Percentiles rank a stretch among this genome's conserved stretches.
phyloP scores from a whole-genome alignment of 2,888 invertebrate species.

The Leptarthrus brevirostris region DNA sequence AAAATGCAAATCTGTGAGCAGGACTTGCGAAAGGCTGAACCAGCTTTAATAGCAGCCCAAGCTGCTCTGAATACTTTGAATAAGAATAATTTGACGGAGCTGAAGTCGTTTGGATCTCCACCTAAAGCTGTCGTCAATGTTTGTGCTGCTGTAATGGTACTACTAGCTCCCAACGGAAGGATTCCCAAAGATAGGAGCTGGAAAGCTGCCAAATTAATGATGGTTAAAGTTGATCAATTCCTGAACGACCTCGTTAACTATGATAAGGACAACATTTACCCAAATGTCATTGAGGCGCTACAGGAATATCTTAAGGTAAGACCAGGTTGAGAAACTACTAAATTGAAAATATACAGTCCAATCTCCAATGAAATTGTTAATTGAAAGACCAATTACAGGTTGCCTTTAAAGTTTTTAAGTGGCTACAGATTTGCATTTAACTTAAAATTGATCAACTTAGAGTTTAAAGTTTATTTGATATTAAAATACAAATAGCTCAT shows the following conservation, averaged over 20 bases:
- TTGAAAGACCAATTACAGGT: no score
- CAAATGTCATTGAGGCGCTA: slow-evolving; percentile 84
- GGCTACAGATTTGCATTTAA: no score
- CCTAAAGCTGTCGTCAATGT: slow-evolving; percentile 91
- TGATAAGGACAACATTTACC: slow-evolving; percentile 93
- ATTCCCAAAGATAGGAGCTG: slow-evolving; percentile 92
- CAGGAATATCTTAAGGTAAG: slow-evolving; percentile 66
- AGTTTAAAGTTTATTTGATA: no score
- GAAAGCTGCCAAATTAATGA: slow-evolving; percentile 92
- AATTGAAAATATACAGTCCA: no score
- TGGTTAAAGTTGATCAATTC: slow-evolving; percentile 92
- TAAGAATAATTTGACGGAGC: slow-evolving; percentile 92
- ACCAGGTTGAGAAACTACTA: no score
- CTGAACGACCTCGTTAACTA: slow-evolving; percentile 85
- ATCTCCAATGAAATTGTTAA: no score
- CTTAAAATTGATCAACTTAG: no score
- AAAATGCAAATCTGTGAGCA: slow-evolving; percentile 89
- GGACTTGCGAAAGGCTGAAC: slow-evolving; percentile 92
- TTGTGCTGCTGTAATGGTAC: slow-evolving; percentile 86
- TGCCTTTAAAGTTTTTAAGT: no score
- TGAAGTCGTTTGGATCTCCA: slow-evolving; percentile 95
- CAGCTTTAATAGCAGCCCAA: slow-evolving; percentile 89
- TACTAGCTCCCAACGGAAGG: slow-evolving; percentile 85
- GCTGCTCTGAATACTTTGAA: slow-evolving; percentile 85
- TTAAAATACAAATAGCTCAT: no score